These are phyloP conservation scores for Chondrilla cf. caribensis DNA, from an alignment of 37 sponge, comb jelly and placozoan species.

Conservation along the genomic window DNA sequence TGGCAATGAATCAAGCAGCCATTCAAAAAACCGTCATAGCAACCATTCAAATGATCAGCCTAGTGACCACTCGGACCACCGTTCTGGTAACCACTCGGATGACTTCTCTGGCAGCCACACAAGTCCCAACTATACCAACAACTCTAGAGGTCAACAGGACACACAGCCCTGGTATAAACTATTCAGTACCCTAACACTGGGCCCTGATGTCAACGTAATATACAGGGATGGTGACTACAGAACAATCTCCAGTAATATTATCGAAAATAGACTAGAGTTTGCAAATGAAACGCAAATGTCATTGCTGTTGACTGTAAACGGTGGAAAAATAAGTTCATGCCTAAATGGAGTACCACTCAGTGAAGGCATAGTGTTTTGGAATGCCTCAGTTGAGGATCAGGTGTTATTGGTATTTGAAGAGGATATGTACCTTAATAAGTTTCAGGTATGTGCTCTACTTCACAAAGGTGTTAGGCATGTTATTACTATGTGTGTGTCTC, in stretches of 20 bases:
- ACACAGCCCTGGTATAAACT: neutral
- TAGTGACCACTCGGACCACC: neutral
- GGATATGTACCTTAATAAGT: neutral
- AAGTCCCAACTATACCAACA: no score
- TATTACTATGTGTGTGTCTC: no score
- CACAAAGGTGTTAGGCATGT: no score
- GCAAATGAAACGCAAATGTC: constrained; percentile 19
- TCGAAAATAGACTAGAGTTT: neutral
- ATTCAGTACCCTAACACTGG: neutral
- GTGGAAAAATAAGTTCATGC: constrained; percentile 47
- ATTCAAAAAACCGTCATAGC: neutral
- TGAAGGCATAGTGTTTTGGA: neutral
- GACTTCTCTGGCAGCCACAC: neutral
- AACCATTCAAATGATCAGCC: neutral
- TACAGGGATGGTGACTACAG: neutral
- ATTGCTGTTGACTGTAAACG: constrained; percentile 33
- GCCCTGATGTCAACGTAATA: constrained; percentile 5
- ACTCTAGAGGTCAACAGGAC: neutral
- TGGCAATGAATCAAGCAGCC: neutral
- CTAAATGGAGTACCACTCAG: constrained; percentile 36
- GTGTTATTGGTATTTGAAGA: constrained; percentile 2
- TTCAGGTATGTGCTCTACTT: constrained; percentile 2
- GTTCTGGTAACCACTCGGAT: neutral
- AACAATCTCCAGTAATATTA: neutral
- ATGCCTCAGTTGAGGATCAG: neutral